Evolutionary conservation across 2,888 invertebrate genomes (phyloP).

Genomic region (Tetheella fluctuosa): DNA sequence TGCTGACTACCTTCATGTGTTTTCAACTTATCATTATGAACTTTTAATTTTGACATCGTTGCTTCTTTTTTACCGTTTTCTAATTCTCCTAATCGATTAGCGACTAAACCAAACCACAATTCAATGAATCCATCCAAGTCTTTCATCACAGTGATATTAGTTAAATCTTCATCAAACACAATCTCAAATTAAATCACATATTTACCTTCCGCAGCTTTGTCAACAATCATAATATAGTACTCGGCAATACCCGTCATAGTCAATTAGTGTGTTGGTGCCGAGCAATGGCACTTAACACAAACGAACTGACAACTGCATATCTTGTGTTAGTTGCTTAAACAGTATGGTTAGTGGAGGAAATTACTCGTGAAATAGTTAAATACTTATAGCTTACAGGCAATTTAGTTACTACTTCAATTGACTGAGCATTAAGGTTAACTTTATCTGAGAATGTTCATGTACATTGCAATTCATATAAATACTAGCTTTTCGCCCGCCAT

Average conservation of each 20-base stretch:
- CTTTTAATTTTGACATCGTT: too few species aligned
- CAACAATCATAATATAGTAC: conserved; percentile 11
- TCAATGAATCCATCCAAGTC: not conserved
- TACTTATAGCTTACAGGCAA: conserved; percentile 13
- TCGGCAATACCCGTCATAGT: conserved; percentile 2
- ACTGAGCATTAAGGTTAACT: not conserved
- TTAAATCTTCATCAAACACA: not conserved
- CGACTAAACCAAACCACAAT: too few species aligned
- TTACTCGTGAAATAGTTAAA: conserved; percentile 21
- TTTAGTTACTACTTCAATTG: conserved; percentile 20
- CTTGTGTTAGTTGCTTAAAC: conserved; percentile 12
- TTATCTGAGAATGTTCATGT: not conserved
- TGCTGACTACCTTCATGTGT: too few species aligned
- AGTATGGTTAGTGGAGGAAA: conserved; percentile 28
- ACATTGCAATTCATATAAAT: too few species aligned
- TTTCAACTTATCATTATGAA: too few species aligned
- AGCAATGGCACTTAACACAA: conserved; percentile 32
- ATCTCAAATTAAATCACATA: conserved; percentile 8
- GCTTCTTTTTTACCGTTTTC: too few species aligned
- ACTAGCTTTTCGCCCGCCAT: too few species aligned
- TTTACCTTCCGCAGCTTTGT: conserved; percentile 7
- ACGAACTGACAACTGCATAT: conserved; percentile 27
- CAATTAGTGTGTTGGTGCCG: conserved; percentile 24
- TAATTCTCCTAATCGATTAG: too few species aligned
- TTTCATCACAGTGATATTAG: not conserved